Percentiles rank a stretch among this genome's conserved stretches.
These are phyloP conservation scores for Paramisgurnus dabryanus DNA, from an alignment of 2,113 vertebrate genomes.

Conservation along the genomic window DNA sequence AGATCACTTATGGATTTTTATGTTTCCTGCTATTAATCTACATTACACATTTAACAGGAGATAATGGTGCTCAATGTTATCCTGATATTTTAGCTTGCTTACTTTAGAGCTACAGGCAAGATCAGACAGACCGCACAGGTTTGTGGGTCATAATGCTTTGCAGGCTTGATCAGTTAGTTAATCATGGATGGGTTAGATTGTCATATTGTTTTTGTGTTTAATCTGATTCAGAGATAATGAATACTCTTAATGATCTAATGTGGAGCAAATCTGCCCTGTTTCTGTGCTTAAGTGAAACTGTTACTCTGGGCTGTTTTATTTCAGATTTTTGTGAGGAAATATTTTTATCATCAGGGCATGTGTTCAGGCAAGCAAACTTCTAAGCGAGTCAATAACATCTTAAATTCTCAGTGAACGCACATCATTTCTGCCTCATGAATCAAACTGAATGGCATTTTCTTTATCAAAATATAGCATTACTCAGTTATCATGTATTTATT, in stretches of 20 bases:
- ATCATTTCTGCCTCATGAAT: constrained; percentile 5
- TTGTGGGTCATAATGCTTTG: not conserved
- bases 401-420: constrained; percentile 2
- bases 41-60: not conserved
- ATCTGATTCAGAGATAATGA: not conserved
- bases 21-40: constrained; percentile 23
- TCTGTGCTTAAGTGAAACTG: not conserved
- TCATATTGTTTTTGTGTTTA: not conserved
- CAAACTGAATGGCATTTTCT: not conserved
- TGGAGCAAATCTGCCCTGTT: not conserved
- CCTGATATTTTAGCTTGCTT: not conserved
- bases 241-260: not conserved
- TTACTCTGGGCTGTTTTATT: constrained; percentile 9
- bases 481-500: not conserved
- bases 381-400: not conserved
- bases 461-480: constrained; percentile 10
- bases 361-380: not conserved
- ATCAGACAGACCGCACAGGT: constrained; percentile 2
- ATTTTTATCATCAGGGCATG: not conserved
- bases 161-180: not conserved
- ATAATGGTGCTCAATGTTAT: constrained; percentile 27
- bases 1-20: constrained; percentile 17
- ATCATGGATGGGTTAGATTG: not conserved
- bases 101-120: not conserved
- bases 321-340: not conserved